A percentile compares a stretch with the other conserved stretches of the same genome.
These are phyloP conservation scores for Halichoeres trimaculatus DNA, from an alignment of 2,113 vertebrate genomes.

Conservation along the genomic window DNA sequence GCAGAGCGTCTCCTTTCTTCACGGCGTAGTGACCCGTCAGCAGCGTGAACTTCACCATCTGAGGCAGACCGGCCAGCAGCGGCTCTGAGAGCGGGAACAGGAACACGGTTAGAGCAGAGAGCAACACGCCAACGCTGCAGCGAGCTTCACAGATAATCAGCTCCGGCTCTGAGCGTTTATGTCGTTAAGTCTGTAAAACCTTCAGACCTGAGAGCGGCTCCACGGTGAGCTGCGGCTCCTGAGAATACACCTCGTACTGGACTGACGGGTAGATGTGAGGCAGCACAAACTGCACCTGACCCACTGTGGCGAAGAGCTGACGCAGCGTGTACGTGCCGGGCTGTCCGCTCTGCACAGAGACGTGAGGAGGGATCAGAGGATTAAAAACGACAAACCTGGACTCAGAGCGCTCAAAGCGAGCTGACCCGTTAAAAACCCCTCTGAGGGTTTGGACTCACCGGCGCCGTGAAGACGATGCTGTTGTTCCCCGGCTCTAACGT, in stretches of 20 bases:
- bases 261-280: conserved; percentile 93
- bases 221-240: conserved; percentile 96
- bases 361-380: neutral
- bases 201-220: conserved; percentile 91
- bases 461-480: conserved; percentile 87
- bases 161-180: neutral
- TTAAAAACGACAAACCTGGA: too few species aligned
- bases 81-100: conserved; percentile 82
- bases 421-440: too few species aligned
- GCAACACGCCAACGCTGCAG: neutral
- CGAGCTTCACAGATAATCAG: neutral
- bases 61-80: conserved; percentile 95
- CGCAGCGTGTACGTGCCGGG: conserved; percentile 93
- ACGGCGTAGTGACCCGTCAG: conserved; percentile 92
- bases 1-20: conserved; percentile 93
- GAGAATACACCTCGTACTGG: conserved; percentile 96
- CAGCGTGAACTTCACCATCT: conserved; percentile 94
- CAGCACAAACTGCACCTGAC: conserved; percentile 90
- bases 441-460: conserved; percentile 77
- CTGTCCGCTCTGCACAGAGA: conserved; percentile 85
- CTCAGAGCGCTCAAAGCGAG: too few species aligned
- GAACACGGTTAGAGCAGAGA: neutral
- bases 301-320: conserved; percentile 90
- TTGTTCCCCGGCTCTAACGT: conserved; percentile 91
- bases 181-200: neutral